phyloP scores from a whole-genome alignment of 2,797 vertebrate species.

The Morelia viridis region DNA sequence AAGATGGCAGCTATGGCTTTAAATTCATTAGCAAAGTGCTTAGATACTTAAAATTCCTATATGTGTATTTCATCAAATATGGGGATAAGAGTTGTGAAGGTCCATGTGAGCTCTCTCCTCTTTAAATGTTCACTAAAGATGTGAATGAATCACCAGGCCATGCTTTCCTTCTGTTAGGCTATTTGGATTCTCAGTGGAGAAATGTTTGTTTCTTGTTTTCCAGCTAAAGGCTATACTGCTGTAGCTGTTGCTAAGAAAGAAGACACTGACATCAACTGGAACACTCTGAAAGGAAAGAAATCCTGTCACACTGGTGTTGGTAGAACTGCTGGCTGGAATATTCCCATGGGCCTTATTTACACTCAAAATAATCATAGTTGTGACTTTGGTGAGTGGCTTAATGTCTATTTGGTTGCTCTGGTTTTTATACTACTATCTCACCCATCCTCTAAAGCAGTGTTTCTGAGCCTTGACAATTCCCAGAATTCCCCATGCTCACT shows the following conservation, averaged over 20 bases:
- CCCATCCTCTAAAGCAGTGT: not conserved
- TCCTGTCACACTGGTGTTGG: conserved; percentile 85
- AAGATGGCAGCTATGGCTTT: not conserved
- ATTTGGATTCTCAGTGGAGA: not conserved
- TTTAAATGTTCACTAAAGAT: not conserved
- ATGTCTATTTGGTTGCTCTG: not conserved
- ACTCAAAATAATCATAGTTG: conserved; percentile 60
- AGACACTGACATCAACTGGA: conserved; percentile 52
- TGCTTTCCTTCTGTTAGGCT: not conserved
- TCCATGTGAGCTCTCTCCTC: not conserved
- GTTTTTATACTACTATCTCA: not conserved
- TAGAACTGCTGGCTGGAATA: conserved; percentile 87
- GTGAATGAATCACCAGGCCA: not conserved
- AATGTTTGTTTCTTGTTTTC: not conserved
- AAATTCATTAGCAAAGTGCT: not conserved
- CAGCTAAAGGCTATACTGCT: conserved; percentile 55
- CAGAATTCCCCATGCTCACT: not conserved
- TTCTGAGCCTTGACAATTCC: not conserved
- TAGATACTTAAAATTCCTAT: too few relatives aligned
- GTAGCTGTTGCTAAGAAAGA: conserved; percentile 65
- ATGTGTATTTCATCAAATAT: not conserved
- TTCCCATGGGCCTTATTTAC: conserved; percentile 80
- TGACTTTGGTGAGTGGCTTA: conserved; percentile 75
- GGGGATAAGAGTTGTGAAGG: not conserved
- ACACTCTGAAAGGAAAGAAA: conserved; percentile 69